Base-by-base conservation (phyloP, 2,888 invertebrate genomes). In the Caenorhabditis auriculariae region DNA sequence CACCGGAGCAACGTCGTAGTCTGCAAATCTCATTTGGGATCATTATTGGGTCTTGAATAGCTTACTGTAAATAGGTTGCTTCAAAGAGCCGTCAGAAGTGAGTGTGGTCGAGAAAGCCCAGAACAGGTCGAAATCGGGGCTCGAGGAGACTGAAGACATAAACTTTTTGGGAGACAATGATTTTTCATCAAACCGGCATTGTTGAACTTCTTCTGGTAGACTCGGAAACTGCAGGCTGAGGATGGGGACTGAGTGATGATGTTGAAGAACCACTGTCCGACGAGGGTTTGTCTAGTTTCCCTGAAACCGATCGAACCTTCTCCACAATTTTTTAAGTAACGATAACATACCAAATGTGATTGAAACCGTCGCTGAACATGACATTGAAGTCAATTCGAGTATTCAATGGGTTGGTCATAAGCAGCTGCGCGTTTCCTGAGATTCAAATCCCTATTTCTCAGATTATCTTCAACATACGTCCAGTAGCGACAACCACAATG, bases 241-340 rank as follows among this genome's bases (percentile, higher is more conserved):
- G 48, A 56, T 26, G 48, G 27, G 1, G 41, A 19, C 6, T 21
- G 7, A 9, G 66, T 46, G 17, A 58, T 39, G n/a, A 73, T 24
- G 17, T 27, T 60, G 54, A 68, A 58, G 26, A 72, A 62, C 66
- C 67, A 75, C 46, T 58, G 60, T 43, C 75, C 75, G n/a, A 53
- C 39, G 1, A 67, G 57, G 12, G 44, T 44, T 7, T 56, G 60
- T 21, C 55, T 58, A 17, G 63, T 50, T 7, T 21, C 45, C 68
- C 58, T 58, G 28, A 32, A 55, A 35, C 32, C 17, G 5, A 51
- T 15, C 26, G 4, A 19, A n/a, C 15, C 3, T 19, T 21, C 15
- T 23, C 12, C n/a, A 26, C 51, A 51, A 23, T 32, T 15, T 7
- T 28, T 23, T 15, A 32, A 46, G 2, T 19, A 4, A 21, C 5